Base-by-base conservation (phyloP, 2,113 vertebrate genomes). In the Odocoileus hemionus region DNA sequence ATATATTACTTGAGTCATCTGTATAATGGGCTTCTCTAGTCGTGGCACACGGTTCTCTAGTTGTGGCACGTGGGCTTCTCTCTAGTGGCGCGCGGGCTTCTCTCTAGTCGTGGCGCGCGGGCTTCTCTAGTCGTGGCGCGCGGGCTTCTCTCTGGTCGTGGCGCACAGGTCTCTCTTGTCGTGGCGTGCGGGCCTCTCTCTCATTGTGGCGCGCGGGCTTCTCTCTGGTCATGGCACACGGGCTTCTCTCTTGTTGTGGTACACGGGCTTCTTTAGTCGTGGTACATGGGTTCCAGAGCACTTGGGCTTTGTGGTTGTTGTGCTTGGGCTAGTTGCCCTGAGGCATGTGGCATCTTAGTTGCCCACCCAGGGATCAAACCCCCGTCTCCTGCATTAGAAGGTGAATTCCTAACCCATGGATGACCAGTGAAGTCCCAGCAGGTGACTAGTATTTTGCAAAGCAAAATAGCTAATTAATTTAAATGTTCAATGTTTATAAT, bases 1-100 rank as follows among this genome's bases (percentile, higher is more conserved):
- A 57, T 25, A 10, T 57, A 57, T 57, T 57, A 57, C 55, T 60
- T 60, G 26, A 28, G 26, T 25, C 36, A 43, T 74, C 36, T 74
- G 5, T 74, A 43, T 43, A 25, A 74, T 50, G 47, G n/a, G 17
- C n/a, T 36, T 64, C 33, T 67, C 16, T 36, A 10, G 33, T 17
- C 30, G 0, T 67, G 61, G 30, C n/a, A 8, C 15, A 1, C 0
- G 7, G 61, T 64, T 64, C 60, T 64, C 60, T 33, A 1, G 30
- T 60, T 5, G 0, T 16, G 60, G 30, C 5, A 1, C 30, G 0
- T 0, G 13, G 60, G 60, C 6, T 6, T 60, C 28, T 61, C 28
- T 61, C 28, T 61, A 1, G 1, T 30, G 60, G 60, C 6, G 3
- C 5, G 0, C 26, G 1, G 54, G 54, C 7, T 21, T 36, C 36